Conservation (phyloP, 2,797 vertebrate species). For the Danio choprae region DNA sequence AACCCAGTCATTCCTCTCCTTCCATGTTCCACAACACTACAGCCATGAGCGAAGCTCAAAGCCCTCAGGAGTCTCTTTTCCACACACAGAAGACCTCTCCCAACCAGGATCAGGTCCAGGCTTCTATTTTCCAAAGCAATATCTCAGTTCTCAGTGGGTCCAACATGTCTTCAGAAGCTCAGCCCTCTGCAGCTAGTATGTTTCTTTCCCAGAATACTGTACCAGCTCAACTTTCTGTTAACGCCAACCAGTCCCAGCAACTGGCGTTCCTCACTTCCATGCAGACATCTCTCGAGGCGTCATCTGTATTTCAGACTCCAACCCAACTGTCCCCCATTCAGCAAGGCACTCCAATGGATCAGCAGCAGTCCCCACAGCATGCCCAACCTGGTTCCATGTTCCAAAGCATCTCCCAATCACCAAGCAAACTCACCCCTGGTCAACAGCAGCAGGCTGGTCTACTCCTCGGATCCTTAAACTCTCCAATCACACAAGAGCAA, state of each 20-base stretch:
- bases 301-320: slow-evolving; percentile 89
- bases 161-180: slow-evolving; percentile 87
- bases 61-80: slow-evolving; percentile 87
- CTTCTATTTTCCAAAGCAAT: slow-evolving; percentile 88
- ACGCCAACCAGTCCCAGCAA: slow-evolving; percentile 85
- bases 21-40: slow-evolving; percentile 91
- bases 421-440: slow-evolving; percentile 72
- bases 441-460: slow-evolving; percentile 85
- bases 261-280: slow-evolving; percentile 86
- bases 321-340: slow-evolving; percentile 89
- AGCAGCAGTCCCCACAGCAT: slow-evolving; percentile 75
- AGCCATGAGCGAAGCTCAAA: slow-evolving; percentile 86
- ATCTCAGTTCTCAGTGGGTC: slow-evolving; percentile 86
- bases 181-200: slow-evolving; percentile 79
- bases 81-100: slow-evolving; percentile 84
- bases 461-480: slow-evolving; percentile 85
- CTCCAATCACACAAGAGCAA: slow-evolving; percentile 75
- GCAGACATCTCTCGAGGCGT: slow-evolving; percentile 86
- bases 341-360: slow-evolving; percentile 80
- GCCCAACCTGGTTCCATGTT: slow-evolving; percentile 74
- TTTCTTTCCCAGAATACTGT: slow-evolving; percentile 88
- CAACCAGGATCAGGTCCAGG: slow-evolving; percentile 91
- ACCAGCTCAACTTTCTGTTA: slow-evolving; percentile 82
- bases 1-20: slow-evolving; percentile 84
- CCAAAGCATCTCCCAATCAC: slow-evolving; percentile 77